Evolutionary conservation across 2,113 vertebrate genomes (phyloP), one percentile per base, ranked within the genome.

Genomic region (Pachypanchax playfairii): DNA sequence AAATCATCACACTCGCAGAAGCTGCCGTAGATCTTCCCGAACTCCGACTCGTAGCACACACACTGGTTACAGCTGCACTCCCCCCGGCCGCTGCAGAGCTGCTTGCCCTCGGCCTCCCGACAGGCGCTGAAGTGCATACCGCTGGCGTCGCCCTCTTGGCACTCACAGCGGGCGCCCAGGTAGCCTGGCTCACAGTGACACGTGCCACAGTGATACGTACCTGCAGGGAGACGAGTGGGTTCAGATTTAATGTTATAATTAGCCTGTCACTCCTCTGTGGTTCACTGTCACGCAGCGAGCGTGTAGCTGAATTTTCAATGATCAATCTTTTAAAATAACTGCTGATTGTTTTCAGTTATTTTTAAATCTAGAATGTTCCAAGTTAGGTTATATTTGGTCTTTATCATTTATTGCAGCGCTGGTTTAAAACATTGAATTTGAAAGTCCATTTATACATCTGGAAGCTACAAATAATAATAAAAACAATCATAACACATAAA

Each of bases 1-100:
- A 98, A 98, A 92, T 97, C 94, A 3, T 99, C 96, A 0, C 97
- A 99, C 84, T 99, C 94, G 31, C 97, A 99, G 94, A 94, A 98
- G 63, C 91, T 84, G 10, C 97, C 97, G 0, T 98, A 98, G 87
- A 99, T 97, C 90, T 94, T 95, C 8, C 97, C 97, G 0, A 98
- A 99, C 87, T 98, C 96, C 0, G 96, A 98, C 84, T 97, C 93
- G 0, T 94, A 95, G 90, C 97, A 99, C 57, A 95, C 89, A 36
- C 97, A 99, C 88, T 95, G 95, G 91, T 94, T 96, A 84, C 97
- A 99, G 92, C 92, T 95, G 91, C 97, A 99, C 55, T 98, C 93
- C 0, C 97, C 97, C 0, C 97, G 90, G 3, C 96, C 97, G 0
- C 94, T 98, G 91, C 97, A 98, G 41, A 96, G 63, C 18, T 96